Percentiles rank a stretch among this genome's conserved stretches.
Conservation (phyloP, 2,113 vertebrate species). For the Phalacrocorax aristotelis region DNA sequence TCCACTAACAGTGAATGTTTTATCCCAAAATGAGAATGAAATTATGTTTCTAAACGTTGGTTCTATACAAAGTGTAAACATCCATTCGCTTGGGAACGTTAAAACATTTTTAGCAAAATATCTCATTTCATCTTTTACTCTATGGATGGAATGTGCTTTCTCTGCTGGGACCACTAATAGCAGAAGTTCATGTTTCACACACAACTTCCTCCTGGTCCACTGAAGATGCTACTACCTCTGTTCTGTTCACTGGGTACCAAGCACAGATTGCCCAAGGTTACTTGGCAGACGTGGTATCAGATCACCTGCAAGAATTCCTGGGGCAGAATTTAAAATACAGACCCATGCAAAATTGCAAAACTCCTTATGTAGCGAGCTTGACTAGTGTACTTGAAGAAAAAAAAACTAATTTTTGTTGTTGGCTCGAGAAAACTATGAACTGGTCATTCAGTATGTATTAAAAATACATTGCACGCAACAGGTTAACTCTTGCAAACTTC, state of each 20-base stretch:
- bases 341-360: not conserved
- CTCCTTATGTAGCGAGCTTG: not conserved
- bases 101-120: not conserved
- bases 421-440: not conserved
- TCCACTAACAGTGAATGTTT: not conserved
- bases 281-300: not conserved
- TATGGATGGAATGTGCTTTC: not conserved
- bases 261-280: not conserved
- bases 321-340: not conserved
- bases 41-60: not conserved
- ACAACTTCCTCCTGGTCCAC: not conserved
- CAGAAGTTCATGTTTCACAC: not conserved
- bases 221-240: not conserved
- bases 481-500: not conserved
- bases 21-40: not conserved
- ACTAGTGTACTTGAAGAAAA: not conserved
- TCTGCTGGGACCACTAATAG: not conserved
- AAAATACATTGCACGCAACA: not conserved
- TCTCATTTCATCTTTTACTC: not conserved
- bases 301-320: not conserved
- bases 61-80: not conserved
- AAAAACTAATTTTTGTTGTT: not conserved
- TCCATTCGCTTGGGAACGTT: not conserved
- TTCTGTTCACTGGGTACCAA: not conserved
- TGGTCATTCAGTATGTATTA: not conserved